phyloP scores from a whole-genome alignment of 2,888 invertebrate genomes.

The Acronicta alni region DNA sequence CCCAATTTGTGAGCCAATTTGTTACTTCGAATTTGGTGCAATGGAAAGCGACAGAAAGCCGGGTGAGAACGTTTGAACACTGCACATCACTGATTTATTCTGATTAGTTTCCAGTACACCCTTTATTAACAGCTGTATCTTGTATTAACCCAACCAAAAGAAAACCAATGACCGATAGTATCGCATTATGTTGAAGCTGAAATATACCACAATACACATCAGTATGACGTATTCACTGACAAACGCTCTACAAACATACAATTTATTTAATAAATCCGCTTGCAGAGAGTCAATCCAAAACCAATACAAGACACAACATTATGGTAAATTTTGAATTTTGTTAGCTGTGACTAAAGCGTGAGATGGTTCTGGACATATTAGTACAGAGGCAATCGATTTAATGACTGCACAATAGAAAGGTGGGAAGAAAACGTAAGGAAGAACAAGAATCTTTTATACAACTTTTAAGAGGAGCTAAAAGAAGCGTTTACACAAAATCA shows the following conservation, averaged over 20 bases:
- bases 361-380: conserved; percentile 83
- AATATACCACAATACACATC: conserved; percentile 87
- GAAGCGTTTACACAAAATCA: conserved; percentile 21
- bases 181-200: conserved; percentile 88
- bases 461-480: conserved; percentile 45
- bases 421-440: conserved; percentile 52
- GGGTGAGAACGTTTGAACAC: conserved; percentile 77
- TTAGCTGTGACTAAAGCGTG: conserved; percentile 87
- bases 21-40: conserved; percentile 87
- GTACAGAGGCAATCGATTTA: conserved; percentile 67
- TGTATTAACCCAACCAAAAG: conserved; percentile 90
- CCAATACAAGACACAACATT: conserved; percentile 90
- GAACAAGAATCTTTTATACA: conserved; percentile 44
- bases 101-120: conserved; percentile 89
- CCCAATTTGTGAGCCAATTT: conserved; percentile 88
- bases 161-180: conserved; percentile 88
- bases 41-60: conserved; percentile 89
- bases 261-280: conserved; percentile 74
- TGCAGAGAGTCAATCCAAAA: conserved; percentile 80
- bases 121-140: conserved; percentile 88
- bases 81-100: conserved; percentile 77
- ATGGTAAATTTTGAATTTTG: conserved; percentile 87
- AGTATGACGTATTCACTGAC: conserved; percentile 70
- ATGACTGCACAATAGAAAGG: conserved; percentile 43
- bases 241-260: conserved; percentile 62